Conservation (phyloP, 2,113 vertebrate species). For the Cyprinus carpio region DNA sequence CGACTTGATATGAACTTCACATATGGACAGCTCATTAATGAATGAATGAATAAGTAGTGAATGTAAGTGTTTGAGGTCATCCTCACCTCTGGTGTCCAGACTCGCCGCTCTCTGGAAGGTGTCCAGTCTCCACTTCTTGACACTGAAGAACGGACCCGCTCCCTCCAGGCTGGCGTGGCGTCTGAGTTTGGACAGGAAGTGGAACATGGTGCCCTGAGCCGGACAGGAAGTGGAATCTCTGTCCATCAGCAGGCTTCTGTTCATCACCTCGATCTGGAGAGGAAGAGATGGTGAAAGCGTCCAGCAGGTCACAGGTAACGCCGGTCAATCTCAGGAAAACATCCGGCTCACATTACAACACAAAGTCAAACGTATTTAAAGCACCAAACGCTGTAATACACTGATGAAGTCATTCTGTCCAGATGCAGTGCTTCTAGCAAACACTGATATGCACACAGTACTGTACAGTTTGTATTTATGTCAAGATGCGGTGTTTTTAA, state of each 20-base stretch:
- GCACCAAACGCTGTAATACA: too few species aligned
- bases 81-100: constrained; percentile 90
- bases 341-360: background rate
- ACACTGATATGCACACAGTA: background rate
- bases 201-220: constrained; percentile 78
- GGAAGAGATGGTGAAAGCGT: background rate
- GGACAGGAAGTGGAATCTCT: constrained; percentile 29
- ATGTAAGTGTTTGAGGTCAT: too few species aligned
- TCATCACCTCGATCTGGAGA: constrained; percentile 71
- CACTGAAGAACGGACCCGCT: constrained; percentile 88
- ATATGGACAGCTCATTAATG: background rate
- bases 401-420: background rate
- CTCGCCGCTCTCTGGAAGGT: constrained; percentile 89
- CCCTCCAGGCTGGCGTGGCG: constrained; percentile 93
- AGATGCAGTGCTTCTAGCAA: background rate
- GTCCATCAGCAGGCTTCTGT: constrained; percentile 57
- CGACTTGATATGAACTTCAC: background rate
- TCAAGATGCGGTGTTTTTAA: too few species aligned
- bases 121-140: constrained; percentile 92
- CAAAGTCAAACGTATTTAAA: background rate
- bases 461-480: background rate
- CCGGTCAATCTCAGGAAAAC: background rate
- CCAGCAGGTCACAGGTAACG: background rate
- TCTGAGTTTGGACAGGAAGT: constrained; percentile 87
- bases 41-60: too few species aligned